Evolutionary conservation across 2,888 invertebrate genomes (phyloP).

Genomic region (Leucania comma): DNA sequence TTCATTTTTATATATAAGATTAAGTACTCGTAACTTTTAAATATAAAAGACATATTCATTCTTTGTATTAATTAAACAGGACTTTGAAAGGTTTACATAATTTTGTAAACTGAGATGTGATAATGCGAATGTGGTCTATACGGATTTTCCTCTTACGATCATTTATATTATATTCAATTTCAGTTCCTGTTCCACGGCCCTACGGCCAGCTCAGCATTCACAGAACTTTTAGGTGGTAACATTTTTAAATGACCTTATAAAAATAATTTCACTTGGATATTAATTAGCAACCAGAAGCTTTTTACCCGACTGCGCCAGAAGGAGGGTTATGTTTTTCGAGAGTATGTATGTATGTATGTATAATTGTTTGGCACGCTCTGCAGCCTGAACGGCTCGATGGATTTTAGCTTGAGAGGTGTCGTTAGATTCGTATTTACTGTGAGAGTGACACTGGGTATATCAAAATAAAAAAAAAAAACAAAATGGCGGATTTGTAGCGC

Average conservation of each 20-base stretch:
- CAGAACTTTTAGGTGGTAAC: background rate
- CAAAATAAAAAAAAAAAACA: too few relatives aligned
- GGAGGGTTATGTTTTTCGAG: too few relatives aligned
- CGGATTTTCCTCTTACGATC: slow-evolving; percentile 41
- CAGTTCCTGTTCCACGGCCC: slow-evolving; percentile 36
- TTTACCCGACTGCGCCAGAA: too few relatives aligned
- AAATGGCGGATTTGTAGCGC: too few relatives aligned
- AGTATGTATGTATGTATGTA: too few relatives aligned
- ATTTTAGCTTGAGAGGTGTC: too few relatives aligned
- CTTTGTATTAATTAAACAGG: background rate
- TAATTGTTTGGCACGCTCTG: too few relatives aligned
- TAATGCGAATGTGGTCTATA: background rate
- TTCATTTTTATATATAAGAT: too few relatives aligned
- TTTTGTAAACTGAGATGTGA: background rate
- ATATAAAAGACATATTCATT: background rate
- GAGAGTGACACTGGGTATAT: too few relatives aligned
- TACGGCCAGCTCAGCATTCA: background rate
- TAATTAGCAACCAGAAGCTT: background rate
- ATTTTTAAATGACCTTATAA: background rate
- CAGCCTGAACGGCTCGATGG: too few relatives aligned
- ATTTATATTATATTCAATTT: slow-evolving; percentile 22
- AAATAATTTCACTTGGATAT: background rate
- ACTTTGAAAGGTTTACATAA: background rate
- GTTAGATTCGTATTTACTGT: too few relatives aligned
- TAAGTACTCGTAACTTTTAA: background rate